Evolutionary conservation across 2,113 vertebrate genomes (phyloP).

Genomic region (Cinclus cinclus): DNA sequence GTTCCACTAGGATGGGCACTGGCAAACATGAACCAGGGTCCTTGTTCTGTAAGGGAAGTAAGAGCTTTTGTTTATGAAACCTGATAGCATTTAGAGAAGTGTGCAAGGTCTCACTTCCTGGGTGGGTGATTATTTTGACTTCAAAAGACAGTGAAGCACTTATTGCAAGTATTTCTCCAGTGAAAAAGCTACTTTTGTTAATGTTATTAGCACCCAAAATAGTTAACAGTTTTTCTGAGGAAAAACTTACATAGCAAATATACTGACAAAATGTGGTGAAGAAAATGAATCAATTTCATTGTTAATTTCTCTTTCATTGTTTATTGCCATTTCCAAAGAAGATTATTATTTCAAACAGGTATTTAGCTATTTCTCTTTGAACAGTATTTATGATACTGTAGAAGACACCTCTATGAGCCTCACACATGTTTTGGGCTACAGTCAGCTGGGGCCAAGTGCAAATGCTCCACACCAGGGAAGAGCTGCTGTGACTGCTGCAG

Average conservation of each 20-base stretch:
- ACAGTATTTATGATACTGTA: background rate
- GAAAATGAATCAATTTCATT: background rate
- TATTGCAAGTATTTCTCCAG: background rate
- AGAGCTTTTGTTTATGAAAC: background rate
- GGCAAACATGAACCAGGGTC: background rate
- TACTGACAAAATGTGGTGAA: background rate
- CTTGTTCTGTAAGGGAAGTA: background rate
- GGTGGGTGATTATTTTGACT: background rate
- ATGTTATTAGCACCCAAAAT: background rate
- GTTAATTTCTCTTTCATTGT: background rate
- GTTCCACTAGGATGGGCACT: background rate
- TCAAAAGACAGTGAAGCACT: background rate
- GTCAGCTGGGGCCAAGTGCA: background rate
- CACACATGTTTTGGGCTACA: rapidly evolving
- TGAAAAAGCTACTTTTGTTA: background rate
- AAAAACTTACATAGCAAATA: background rate
- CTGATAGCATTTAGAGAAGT: constrained; percentile 1
- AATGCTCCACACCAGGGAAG: background rate
- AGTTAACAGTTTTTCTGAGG: background rate
- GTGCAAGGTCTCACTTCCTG: background rate
- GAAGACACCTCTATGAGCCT: background rate
- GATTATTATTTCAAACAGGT: background rate
- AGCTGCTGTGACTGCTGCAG: background rate
- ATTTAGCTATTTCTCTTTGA: background rate
- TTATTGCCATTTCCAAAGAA: background rate